Evolutionary conservation across 2,113 vertebrate genomes (phyloP).

Genomic region (Oreocharis arfaki): DNA sequence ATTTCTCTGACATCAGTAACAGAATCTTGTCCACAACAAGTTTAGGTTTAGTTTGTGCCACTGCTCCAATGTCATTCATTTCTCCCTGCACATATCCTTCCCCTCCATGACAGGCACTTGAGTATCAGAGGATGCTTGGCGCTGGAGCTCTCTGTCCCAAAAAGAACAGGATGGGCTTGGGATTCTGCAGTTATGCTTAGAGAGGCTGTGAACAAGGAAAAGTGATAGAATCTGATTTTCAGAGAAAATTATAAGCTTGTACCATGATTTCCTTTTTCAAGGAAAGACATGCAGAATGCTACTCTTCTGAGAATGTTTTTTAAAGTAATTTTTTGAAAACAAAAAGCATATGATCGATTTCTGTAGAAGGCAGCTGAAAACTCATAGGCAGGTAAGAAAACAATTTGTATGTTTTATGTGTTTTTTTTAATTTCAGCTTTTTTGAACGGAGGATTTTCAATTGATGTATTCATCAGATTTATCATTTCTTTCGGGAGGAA

Average conservation of each 20-base stretch:
- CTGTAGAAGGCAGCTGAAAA: neutral
- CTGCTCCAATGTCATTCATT: neutral
- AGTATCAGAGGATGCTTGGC: neutral
- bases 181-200: neutral
- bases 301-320: neutral
- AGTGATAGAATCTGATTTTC: neutral
- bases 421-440: neutral
- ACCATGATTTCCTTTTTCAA: neutral
- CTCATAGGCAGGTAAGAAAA: neutral
- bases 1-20: neutral
- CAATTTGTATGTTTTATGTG: neutral
- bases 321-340: neutral
- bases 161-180: neutral
- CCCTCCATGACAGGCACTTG: accelerated
- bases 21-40: neutral
- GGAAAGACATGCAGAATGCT: neutral
- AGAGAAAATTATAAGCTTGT: neutral
- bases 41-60: neutral
- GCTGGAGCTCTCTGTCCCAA: neutral
- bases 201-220: neutral
- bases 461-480: neutral
- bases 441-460: neutral
- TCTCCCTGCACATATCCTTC: neutral
- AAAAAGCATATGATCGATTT: neutral
- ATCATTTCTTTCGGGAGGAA: neutral